Evolutionary conservation across 2,888 invertebrate genomes (phyloP).

Genomic region (Empis livida): DNA sequence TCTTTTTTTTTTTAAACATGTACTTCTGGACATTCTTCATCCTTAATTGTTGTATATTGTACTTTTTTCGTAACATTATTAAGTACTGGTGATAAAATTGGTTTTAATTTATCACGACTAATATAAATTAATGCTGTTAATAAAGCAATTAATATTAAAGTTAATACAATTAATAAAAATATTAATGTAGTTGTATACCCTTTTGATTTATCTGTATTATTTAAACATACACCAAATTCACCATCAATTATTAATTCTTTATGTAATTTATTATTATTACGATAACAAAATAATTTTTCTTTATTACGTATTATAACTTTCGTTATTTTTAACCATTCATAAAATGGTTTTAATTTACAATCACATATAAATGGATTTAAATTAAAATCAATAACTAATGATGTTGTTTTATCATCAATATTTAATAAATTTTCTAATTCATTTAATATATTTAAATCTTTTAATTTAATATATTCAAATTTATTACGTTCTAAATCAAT

Average conservation of each 20-base stretch:
- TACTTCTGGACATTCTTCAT: slow-evolving; percentile 40
- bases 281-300: slow-evolving; percentile 42
- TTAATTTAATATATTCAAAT: slow-evolving; percentile 42
- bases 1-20: slow-evolving; percentile 25
- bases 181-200: slow-evolving; percentile 33
- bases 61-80: slow-evolving; percentile 55
- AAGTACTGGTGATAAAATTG: slow-evolving; percentile 46
- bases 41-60: slow-evolving; percentile 57
- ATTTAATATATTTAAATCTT: slow-evolving; percentile 46
- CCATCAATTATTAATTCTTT: slow-evolving; percentile 21
- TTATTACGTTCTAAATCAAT: slow-evolving; percentile 56
- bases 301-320: slow-evolving; percentile 45
- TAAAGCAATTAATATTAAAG: slow-evolving; percentile 41
- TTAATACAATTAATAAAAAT: slow-evolving; percentile 41
- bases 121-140: slow-evolving; percentile 46
- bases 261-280: slow-evolving; percentile 19
- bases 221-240: slow-evolving; percentile 20
- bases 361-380: slow-evolving; percentile 60
- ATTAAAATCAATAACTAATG: slow-evolving; percentile 47
- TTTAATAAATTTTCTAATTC: slow-evolving; percentile 34
- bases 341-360: slow-evolving; percentile 45
- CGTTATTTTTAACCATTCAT: slow-evolving; percentile 49
- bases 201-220: slow-evolving; percentile 19
- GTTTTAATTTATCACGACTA: slow-evolving; percentile 44
- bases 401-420: slow-evolving; percentile 29